Conservation (phyloP, 2,797 vertebrate genomes). For the Gorsachius magnificus region DNA sequence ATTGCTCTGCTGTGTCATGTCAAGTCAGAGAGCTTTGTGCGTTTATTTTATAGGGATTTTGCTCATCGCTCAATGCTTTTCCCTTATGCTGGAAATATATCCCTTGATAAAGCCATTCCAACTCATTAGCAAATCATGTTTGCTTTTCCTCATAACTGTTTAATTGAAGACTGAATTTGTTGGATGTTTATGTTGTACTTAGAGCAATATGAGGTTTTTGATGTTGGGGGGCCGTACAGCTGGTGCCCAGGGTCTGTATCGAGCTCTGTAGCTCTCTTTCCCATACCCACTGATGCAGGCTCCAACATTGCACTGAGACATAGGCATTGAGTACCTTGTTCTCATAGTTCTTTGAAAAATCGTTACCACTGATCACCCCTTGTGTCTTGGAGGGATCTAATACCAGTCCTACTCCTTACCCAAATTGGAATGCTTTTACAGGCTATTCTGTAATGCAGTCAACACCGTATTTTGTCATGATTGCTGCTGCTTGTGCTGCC, state of each 20-base stretch:
- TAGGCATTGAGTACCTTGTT: not conserved
- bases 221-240: not conserved
- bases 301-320: not conserved
- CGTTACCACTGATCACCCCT: fast-evolving
- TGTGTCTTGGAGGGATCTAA: not conserved
- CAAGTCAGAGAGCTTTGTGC: not conserved
- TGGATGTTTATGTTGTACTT: not conserved
- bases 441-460: not conserved
- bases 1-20: not conserved
- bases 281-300: not conserved
- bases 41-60: not conserved
- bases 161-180: not conserved
- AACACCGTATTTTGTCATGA: fast-evolving
- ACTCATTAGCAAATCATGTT: not conserved
- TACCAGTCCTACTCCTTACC: no score
- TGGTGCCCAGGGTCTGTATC: not conserved
- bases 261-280: not conserved
- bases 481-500: not conserved
- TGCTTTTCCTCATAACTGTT: not conserved
- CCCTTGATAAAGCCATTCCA: not conserved
- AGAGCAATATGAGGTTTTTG: not conserved
- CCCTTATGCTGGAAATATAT: not conserved
- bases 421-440: not conserved
- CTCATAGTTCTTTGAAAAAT: not conserved
- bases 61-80: not conserved